Percentiles rank a stretch among this genome's conserved stretches.
These are phyloP conservation scores for Dendroctonus valens DNA, from an alignment of 1,140 invertebrate genomes.

Conservation along the genomic window DNA sequence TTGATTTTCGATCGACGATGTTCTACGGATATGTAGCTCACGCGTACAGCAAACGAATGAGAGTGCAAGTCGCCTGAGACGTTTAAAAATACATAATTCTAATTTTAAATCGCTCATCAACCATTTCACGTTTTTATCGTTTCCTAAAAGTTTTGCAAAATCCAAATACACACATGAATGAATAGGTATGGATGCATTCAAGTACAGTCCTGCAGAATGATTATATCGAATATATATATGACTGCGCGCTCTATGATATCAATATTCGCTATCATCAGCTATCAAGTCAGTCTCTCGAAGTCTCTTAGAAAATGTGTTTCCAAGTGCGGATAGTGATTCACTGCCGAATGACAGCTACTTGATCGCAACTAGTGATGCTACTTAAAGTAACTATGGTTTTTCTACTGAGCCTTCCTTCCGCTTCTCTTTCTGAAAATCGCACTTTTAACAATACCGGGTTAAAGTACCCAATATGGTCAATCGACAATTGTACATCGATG, in stretches of 20 bases:
- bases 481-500: slow-evolving; percentile 19
- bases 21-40: too few species aligned
- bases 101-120: slow-evolving; percentile 11
- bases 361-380: slow-evolving; percentile 30
- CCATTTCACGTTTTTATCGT: slow-evolving; percentile 1
- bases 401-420: slow-evolving; percentile 16
- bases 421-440: slow-evolving; percentile 3
- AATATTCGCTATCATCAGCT: slow-evolving; percentile 41
- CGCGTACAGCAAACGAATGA: neutral
- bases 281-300: slow-evolving; percentile 37
- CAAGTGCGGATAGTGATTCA: slow-evolving; percentile 28
- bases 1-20: too few species aligned
- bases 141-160: slow-evolving; percentile 6
- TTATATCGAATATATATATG: slow-evolving; percentile 25
- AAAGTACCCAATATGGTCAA: slow-evolving; percentile 17
- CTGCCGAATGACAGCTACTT: slow-evolving; percentile 14
- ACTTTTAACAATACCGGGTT: slow-evolving; percentile 29
- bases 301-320: slow-evolving; percentile 37
- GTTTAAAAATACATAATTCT: slow-evolving; percentile 21
- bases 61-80: neutral
- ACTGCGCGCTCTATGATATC: slow-evolving; percentile 36
- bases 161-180: slow-evolving; percentile 6
- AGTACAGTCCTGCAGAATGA: slow-evolving; percentile 31
- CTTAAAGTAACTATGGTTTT: slow-evolving; percentile 19
- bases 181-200: slow-evolving; percentile 6